Evolutionary conservation across 1,140 invertebrate genomes (phyloP), one percentile per base, ranked within the genome.

Genomic region (Diplogasteroides magnus): DNA sequence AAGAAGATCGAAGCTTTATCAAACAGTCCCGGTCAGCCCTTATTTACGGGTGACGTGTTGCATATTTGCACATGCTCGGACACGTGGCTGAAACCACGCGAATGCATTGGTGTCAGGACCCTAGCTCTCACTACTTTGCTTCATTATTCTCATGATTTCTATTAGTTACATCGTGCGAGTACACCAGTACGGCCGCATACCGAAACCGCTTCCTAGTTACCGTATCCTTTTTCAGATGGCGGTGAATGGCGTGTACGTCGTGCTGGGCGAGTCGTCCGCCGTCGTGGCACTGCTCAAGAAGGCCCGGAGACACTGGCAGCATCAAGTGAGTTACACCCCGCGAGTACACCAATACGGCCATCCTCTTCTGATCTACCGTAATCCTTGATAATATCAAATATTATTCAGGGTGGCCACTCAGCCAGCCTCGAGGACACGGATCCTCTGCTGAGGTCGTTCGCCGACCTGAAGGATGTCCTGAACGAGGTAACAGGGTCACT

Each of bases 201-300:
- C n/a, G 31, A 65, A 2, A 1, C 14, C 19, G 31, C 14, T 56
- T 65, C 57, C 48, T 31, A 31, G 23, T 31, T 55, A 57, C 32
- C 57, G 55, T 59, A 55, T 19, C 59, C 55, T n/a, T 1, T 26
- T 1, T 55, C 57, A 60, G 65, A 76, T 76, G 74, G 64, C 74
- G 58, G 69, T 77, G 29, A 76, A 76, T 56, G 74, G 74, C 37
- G 65, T 76, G 19, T 76, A 76, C 67, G 68, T 76, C 59, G 74
- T 76, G 25, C 59, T 69, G 64, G 74, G 74, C 48, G 74, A 76
- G 57, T 67, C 68, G 2, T 68, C 71, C 60, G 63, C 75, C 15
- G 69, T 74, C 27, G 69, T 76, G 6, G 74, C 73, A 19, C 74
- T 75, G 6, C 69, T 76, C 13, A 71, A 68, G 25, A 75, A 73